A percentile compares a stretch with the other conserved stretches of the same genome.
phyloP scores from a whole-genome alignment of 2,888 invertebrate species.

The Scaptomyza polygonia region DNA sequence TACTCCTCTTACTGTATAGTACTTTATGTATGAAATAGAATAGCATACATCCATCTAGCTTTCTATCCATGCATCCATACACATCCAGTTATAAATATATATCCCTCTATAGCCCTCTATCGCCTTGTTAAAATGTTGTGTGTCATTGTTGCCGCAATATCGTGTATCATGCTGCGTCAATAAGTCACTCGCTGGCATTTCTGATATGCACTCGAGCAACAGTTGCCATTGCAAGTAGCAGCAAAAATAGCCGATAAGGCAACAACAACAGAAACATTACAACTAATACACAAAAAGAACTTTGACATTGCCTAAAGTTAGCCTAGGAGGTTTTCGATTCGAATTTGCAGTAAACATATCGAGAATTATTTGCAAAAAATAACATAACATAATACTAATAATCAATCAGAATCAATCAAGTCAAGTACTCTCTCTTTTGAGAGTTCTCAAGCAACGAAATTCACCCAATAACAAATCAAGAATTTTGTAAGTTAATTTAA shows the following conservation, averaged over 20 bases:
- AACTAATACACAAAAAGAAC: background rate
- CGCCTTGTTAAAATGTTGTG: constrained; percentile 40
- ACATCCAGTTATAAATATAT: constrained; percentile 5
- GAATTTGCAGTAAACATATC: no score
- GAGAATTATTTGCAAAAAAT: no score
- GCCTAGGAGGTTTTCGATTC: background rate
- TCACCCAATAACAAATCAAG: no score
- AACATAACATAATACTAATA: no score
- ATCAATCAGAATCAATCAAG: no score
- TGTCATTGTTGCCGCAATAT: constrained; percentile 50
- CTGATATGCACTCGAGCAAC: constrained; percentile 54
- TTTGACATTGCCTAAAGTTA: background rate
- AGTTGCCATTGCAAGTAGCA: constrained; percentile 35
- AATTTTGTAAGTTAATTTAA: no score
- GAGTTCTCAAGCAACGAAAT: no score
- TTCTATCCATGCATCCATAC: background rate
- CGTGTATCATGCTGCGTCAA: constrained; percentile 71
- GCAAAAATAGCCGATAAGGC: constrained; percentile 5
- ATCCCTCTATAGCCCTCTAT: constrained; percentile 26
- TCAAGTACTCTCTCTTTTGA: no score
- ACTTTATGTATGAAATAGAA: background rate
- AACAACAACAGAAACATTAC: background rate
- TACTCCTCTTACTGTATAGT: constrained; percentile 10
- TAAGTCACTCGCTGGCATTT: constrained; percentile 75
- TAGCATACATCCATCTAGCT: background rate